Conservation (phyloP, 2,113 vertebrate species). For the Chionodraco myersi region DNA sequence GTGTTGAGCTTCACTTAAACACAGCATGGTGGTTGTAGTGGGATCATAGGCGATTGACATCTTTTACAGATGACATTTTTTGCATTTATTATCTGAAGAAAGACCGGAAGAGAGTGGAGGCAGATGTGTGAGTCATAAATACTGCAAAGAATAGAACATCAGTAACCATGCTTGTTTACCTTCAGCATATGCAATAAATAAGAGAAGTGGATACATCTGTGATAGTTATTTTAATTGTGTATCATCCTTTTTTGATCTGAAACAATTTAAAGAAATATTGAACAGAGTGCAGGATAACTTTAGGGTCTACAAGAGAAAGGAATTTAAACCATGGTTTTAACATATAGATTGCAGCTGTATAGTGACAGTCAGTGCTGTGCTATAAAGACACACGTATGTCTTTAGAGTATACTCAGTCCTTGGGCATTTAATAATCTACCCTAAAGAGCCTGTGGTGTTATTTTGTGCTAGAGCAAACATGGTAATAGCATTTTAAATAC, state of each 20-base stretch:
- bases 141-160: no score
- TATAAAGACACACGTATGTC: background rate
- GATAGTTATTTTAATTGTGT: no score
- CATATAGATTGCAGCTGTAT: background rate
- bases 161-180: no score
- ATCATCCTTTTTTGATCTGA: no score
- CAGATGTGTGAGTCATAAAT: no score
- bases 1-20: background rate
- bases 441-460: conserved; percentile 13
- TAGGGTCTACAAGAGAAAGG: background rate
- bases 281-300: background rate
- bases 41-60: background rate
- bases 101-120: no score
- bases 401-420: background rate
- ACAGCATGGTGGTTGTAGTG: background rate
- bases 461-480: conserved; percentile 40
- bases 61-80: background rate
- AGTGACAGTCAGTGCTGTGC: background rate
- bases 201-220: no score
- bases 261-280: background rate
- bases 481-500: conserved; percentile 37
- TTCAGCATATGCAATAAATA: no score
- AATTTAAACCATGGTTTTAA: background rate
- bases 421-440: conserved; percentile 34
- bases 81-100: no score